phyloP scores from a whole-genome alignment of 2,113 vertebrate genomes.

The Cervus canadensis region DNA sequence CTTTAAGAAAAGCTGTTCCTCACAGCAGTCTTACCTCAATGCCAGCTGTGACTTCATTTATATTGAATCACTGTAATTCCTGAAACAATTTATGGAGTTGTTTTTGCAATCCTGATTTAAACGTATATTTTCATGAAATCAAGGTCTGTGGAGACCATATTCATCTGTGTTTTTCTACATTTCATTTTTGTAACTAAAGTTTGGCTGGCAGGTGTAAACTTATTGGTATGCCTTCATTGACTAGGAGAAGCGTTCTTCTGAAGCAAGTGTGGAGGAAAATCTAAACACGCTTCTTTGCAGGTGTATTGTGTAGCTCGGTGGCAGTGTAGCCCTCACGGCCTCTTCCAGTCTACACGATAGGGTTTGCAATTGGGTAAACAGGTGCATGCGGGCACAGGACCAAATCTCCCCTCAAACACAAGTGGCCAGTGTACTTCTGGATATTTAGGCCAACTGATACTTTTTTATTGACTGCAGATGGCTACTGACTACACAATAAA shows the following conservation, averaged over 20 bases:
- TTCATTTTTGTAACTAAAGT: slow-evolving; percentile 47
- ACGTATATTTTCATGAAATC: slow-evolving; percentile 56
- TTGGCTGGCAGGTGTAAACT: not conserved
- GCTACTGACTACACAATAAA: slow-evolving; percentile 36
- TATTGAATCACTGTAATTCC: slow-evolving; percentile 70
- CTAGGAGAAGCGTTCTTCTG: not conserved
- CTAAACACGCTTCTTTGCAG: not conserved
- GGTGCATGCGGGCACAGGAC: not conserved
- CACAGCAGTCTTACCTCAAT: slow-evolving; percentile 57
- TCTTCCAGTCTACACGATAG: not conserved
- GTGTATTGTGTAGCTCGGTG: not conserved
- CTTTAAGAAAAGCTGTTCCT: slow-evolving; percentile 61
- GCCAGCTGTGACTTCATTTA: slow-evolving; percentile 74
- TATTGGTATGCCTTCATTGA: not conserved
- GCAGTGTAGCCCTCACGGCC: not conserved
- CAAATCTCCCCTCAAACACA: slow-evolving; percentile 36
- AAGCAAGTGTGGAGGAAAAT: not conserved
- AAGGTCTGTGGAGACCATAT: not conserved
- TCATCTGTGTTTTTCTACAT: not conserved
- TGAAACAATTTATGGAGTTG: slow-evolving; percentile 63
- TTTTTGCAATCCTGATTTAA: slow-evolving; percentile 62
- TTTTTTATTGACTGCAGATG: slow-evolving; percentile 64
- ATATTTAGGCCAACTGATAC: not conserved
- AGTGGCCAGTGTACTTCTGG: slow-evolving; percentile 17
- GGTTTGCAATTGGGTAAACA: not conserved